A percentile compares a stretch with the other conserved stretches of the same genome.
These are phyloP conservation scores for Lutjanus erythropterus DNA, from an alignment of 2,113 vertebrate species.

Conservation along the genomic window DNA sequence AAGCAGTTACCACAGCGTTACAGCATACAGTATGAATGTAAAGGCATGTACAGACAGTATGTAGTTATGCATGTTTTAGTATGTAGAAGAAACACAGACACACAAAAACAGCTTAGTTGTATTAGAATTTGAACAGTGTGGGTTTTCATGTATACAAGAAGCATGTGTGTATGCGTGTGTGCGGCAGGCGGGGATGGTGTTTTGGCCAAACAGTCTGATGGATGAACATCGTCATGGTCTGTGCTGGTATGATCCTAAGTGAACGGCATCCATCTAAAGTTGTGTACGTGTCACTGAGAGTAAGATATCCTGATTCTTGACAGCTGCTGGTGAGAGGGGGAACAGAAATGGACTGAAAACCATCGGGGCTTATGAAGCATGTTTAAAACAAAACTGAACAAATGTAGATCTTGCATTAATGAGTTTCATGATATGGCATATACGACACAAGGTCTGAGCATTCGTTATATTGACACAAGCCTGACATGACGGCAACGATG, in stretches of 20 bases:
- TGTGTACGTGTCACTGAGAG: conserved; percentile 27
- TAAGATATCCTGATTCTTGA: conserved; percentile 15
- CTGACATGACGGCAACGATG: conserved; percentile 34
- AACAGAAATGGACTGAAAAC: conserved; percentile 16
- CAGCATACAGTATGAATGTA: conserved; percentile 57
- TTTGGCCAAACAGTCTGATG: conserved; percentile 30
- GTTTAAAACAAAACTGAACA: conserved; percentile 42
- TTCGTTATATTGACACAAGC: conserved; percentile 45
- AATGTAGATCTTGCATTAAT: conserved; percentile 22
- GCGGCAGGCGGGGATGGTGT: neutral
- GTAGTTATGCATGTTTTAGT: conserved; percentile 64
- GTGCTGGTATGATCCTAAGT: conserved; percentile 13
- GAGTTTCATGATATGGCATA: conserved; percentile 37
- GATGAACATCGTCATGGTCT: conserved; percentile 37
- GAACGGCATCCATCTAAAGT: conserved; percentile 28
- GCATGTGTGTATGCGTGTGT: conserved; percentile 31
- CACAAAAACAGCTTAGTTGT: conserved; percentile 54
- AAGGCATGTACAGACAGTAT: conserved; percentile 52
- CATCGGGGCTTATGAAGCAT: conserved; percentile 20
- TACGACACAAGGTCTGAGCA: conserved; percentile 14
- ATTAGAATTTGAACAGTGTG: conserved; percentile 40
- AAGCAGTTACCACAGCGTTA: conserved; percentile 64
- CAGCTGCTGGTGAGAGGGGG: conserved; percentile 25
- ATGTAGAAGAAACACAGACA: conserved; percentile 58
- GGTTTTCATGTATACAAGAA: conserved; percentile 37